These are phyloP conservation scores for Mesaphorura yosii DNA, from an alignment of 1,140 invertebrate genomes.

Conservation along the genomic window DNA sequence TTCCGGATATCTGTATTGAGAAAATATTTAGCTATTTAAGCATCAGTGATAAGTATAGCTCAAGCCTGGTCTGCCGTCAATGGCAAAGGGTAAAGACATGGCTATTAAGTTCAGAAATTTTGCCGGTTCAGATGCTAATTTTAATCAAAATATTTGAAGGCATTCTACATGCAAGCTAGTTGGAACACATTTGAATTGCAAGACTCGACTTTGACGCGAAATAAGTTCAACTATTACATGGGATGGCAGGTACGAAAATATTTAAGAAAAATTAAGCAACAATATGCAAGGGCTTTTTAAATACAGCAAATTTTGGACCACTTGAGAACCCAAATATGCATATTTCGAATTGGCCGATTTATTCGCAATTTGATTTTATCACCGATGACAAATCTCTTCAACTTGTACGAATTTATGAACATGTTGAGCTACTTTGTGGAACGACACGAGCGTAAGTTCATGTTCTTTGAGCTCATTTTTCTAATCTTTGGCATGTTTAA, in stretches of 20 bases:
- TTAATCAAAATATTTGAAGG: slow-evolving; percentile 30
- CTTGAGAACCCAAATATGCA: slow-evolving; percentile 56
- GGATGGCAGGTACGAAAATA: slow-evolving; percentile 51
- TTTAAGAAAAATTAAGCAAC: too few relatives aligned
- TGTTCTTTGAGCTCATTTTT: slow-evolving; percentile 16
- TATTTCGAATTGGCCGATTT: slow-evolving; percentile 54
- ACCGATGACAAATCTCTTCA: slow-evolving; percentile 67
- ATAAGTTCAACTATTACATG: slow-evolving; percentile 68
- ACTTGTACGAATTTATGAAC: slow-evolving; percentile 73
- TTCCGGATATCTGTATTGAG: slow-evolving; percentile 66
- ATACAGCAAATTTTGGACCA: slow-evolving; percentile 58
- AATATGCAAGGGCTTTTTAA: too few relatives aligned
- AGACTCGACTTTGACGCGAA: slow-evolving; percentile 58
- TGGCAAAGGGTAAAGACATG: slow-evolving; percentile 46
- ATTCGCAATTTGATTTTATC: slow-evolving; percentile 56
- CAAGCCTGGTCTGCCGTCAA: slow-evolving; percentile 54
- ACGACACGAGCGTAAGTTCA: slow-evolving; percentile 20
- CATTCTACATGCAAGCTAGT: slow-evolving; percentile 59
- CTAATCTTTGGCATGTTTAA: not conserved
- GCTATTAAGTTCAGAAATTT: not conserved
- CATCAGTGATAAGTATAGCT: slow-evolving; percentile 57
- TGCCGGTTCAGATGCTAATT: slow-evolving; percentile 1
- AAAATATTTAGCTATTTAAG: slow-evolving; percentile 59
- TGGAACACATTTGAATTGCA: slow-evolving; percentile 61
- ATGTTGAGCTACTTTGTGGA: slow-evolving; percentile 62